These are phyloP conservation scores for Musca vetustissima DNA, from an alignment of 1,140 invertebrate genomes.

Conservation along the genomic window DNA sequence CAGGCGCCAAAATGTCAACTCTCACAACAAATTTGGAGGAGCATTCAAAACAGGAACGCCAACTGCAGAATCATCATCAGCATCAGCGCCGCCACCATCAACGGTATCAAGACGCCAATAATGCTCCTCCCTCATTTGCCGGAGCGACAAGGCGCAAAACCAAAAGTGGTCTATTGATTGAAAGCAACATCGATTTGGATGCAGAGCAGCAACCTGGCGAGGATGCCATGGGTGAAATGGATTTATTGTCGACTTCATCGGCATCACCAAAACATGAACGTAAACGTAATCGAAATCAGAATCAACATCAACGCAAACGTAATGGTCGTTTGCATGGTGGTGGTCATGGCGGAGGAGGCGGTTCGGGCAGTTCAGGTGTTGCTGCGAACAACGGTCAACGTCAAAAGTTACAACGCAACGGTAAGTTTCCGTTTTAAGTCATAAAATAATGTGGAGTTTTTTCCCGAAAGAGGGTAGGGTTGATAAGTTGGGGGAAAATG, in stretches of 20 bases:
- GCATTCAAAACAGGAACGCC: conserved; percentile 9
- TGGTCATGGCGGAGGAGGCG: neutral
- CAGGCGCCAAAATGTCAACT: conserved; percentile 13
- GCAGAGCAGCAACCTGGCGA: conserved; percentile 3
- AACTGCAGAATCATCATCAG: too few relatives aligned
- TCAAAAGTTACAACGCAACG: conserved; percentile 29
- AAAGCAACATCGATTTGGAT: conserved; percentile 29
- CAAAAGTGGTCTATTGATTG: conserved; percentile 28
- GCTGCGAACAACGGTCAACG: conserved; percentile 8
- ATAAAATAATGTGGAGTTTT: conserved; percentile 1
- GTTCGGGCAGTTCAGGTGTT: neutral
- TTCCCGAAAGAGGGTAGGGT: too few relatives aligned
- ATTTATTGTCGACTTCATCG: too few relatives aligned
- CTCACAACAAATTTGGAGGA: neutral
- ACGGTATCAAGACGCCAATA: neutral
- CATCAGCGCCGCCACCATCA: neutral
- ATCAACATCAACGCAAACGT: conserved; percentile 15
- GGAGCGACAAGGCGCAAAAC: conserved; percentile 25
- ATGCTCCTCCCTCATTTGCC: conserved; percentile 2
- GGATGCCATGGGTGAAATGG: too few relatives aligned
- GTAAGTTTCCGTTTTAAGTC: conserved; percentile 27
- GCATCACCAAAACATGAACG: conserved; percentile 7
- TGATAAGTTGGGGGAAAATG: too few relatives aligned
- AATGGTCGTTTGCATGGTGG: neutral
- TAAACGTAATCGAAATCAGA: conserved; percentile 22